These are phyloP conservation scores for Clostera curtula DNA, from an alignment of 2,888 invertebrate species.

Conservation along the genomic window DNA sequence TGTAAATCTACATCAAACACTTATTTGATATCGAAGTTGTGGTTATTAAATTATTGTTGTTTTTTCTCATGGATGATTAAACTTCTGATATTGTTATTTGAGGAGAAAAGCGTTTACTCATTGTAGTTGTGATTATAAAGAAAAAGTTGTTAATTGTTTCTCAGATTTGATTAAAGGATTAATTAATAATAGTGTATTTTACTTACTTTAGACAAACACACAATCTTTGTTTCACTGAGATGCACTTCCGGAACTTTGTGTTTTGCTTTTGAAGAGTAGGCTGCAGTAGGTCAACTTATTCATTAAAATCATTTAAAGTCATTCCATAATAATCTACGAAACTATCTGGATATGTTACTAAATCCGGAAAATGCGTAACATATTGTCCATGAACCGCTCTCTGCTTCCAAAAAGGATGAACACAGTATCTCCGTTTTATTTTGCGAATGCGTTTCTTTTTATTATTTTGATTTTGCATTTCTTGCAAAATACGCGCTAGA, in stretches of 20 bases:
- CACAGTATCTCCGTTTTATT: slow-evolving; percentile 5
- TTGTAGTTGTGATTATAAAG: slow-evolving; percentile 3
- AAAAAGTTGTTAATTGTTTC: slow-evolving; percentile 7
- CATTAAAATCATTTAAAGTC: slow-evolving; percentile 11
- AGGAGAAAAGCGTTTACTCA: slow-evolving; percentile 8
- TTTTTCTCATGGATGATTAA: slow-evolving; percentile 8
- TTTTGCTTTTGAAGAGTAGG: slow-evolving; percentile 8
- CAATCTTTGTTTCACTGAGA: slow-evolving; percentile 9
- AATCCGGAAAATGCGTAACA: slow-evolving; percentile 11
- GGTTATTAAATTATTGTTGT: slow-evolving; percentile 8
- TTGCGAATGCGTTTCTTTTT: no score
- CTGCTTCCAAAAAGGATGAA: slow-evolving; percentile 10
- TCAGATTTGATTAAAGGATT: slow-evolving; percentile 8
- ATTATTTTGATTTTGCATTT: no score
- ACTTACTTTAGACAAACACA: slow-evolving; percentile 9
- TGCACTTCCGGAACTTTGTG: slow-evolving; percentile 8
- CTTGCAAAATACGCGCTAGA: no score
- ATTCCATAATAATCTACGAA: slow-evolving; percentile 10
- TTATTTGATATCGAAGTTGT: slow-evolving; percentile 7
- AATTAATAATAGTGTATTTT: slow-evolving; percentile 9
- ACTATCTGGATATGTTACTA: slow-evolving; percentile 11
- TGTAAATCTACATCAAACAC: slow-evolving; percentile 10
- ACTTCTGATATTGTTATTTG: slow-evolving; percentile 9
- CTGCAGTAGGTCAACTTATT: slow-evolving; percentile 8
- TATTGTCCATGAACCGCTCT: slow-evolving; percentile 13